Percentiles rank a stretch among this genome's conserved stretches.
phyloP scores from a whole-genome alignment of 2,888 invertebrate genomes.

The Phytoseiulus persimilis region DNA sequence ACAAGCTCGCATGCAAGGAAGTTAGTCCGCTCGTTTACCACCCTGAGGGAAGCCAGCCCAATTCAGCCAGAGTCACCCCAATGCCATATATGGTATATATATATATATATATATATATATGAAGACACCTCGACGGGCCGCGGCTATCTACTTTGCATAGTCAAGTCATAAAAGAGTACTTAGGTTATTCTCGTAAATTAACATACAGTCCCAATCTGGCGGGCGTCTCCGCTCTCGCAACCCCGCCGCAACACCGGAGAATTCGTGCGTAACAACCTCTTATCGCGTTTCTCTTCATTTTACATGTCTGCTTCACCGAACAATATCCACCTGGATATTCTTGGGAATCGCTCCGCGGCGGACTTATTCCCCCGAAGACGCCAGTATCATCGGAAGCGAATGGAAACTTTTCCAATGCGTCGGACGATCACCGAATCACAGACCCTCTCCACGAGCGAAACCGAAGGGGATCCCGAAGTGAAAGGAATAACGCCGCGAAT shows the following conservation, averaged over 20 bases:
- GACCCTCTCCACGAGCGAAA: too few relatives aligned
- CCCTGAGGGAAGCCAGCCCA: neutral
- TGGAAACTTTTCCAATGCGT: too few relatives aligned
- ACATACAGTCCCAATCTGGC: slow-evolving; percentile 37
- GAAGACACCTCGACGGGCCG: neutral
- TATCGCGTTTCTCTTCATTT: neutral
- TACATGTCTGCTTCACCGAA: neutral
- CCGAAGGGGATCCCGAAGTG: too few relatives aligned
- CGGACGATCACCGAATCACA: too few relatives aligned
- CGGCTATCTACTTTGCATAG: slow-evolving; percentile 35
- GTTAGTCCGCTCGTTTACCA: neutral
- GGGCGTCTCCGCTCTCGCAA: slow-evolving; percentile 25
- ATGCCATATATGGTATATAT: neutral
- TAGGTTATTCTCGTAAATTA: slow-evolving; percentile 38
- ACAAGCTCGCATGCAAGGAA: neutral
- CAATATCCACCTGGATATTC: neutral
- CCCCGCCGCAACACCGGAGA: slow-evolving; percentile 33
- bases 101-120: neutral
- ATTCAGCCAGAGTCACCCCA: neutral
- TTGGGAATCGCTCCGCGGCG: neutral
- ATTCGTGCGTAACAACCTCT: slow-evolving; percentile 23
- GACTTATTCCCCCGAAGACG: too few relatives aligned
- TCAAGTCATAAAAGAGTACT: slow-evolving; percentile 37
- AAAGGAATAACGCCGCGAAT: too few relatives aligned
- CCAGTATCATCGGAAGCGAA: too few relatives aligned